A percentile compares a stretch with the other conserved stretches of the same genome.
phyloP scores from a whole-genome alignment of 2,888 invertebrate species.

The Amphipoea lucens region DNA sequence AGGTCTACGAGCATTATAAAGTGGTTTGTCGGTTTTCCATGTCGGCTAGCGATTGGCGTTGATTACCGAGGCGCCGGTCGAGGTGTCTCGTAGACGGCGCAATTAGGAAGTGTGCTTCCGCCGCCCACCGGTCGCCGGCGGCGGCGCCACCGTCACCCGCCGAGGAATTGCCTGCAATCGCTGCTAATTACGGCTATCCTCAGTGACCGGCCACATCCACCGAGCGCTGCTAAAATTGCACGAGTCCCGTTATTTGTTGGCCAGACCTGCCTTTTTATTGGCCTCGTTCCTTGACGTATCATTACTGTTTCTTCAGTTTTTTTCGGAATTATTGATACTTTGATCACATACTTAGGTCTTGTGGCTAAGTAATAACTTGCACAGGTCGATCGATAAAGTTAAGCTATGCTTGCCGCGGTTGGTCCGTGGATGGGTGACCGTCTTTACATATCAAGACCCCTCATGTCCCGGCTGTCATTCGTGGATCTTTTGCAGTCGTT shows the following conservation, averaged over 20 bases:
- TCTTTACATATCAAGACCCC: not conserved
- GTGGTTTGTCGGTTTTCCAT: slow-evolving; percentile 73
- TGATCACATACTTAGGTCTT: not conserved
- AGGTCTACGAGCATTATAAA: slow-evolving; percentile 68
- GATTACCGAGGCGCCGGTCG: slow-evolving; percentile 89
- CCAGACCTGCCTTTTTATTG: slow-evolving; percentile 50
- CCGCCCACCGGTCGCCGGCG: slow-evolving; percentile 85
- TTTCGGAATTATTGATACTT: not conserved
- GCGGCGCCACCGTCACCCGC: slow-evolving; percentile 87
- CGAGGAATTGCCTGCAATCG: slow-evolving; percentile 86
- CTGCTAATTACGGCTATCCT: slow-evolving; percentile 85
- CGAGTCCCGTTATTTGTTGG: slow-evolving; percentile 64
- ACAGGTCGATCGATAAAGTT: not conserved
- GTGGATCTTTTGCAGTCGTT: not conserved
- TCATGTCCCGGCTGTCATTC: not conserved
- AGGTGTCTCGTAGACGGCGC: slow-evolving; percentile 87
- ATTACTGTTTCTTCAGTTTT: slow-evolving; percentile 30
- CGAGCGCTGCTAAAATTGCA: slow-evolving; percentile 70
- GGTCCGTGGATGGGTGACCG: not conserved
- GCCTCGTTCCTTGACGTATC: slow-evolving; percentile 43
- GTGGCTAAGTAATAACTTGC: not conserved
- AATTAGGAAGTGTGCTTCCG: slow-evolving; percentile 90
- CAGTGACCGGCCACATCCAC: slow-evolving; percentile 72
- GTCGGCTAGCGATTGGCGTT: slow-evolving; percentile 83
- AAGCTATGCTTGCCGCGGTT: not conserved